phyloP scores from a whole-genome alignment of 2,113 vertebrate species.

The Morone chrysops region DNA sequence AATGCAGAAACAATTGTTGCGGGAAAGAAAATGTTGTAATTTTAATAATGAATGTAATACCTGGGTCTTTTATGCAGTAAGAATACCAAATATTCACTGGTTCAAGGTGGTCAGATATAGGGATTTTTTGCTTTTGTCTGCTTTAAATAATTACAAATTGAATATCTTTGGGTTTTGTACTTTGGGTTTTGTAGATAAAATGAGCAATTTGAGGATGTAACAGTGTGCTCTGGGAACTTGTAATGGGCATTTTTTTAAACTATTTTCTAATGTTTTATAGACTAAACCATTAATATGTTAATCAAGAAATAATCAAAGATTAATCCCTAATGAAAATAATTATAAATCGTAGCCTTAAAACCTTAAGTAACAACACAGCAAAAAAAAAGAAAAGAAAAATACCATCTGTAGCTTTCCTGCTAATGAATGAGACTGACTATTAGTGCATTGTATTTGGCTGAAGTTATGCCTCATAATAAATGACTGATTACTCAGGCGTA shows the following conservation, averaged over 20 bases:
- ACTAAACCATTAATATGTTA: background rate
- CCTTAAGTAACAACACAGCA: background rate
- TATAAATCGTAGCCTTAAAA: background rate
- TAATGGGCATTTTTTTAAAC: background rate
- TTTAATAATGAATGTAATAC: too few species aligned
- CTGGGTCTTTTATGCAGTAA: background rate
- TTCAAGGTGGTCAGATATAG: background rate
- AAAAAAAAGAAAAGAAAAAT: background rate
- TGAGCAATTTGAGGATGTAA: background rate
- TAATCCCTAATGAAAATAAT: constrained; percentile 11
- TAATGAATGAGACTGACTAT: constrained; percentile 33
- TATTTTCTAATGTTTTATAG: background rate
- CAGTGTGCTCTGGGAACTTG: background rate
- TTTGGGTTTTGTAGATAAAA: background rate
- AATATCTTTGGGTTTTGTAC: background rate
- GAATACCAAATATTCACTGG: background rate
- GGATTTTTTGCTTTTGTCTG: background rate
- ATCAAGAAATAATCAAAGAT: background rate
- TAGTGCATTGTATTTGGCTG: constrained; percentile 3
- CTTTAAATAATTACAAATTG: background rate
- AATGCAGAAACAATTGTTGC: too few species aligned
- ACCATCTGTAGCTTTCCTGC: background rate
- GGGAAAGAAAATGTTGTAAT: too few species aligned
- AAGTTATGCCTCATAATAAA: constrained; percentile 38
- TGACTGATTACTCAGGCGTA: constrained; percentile 20